A percentile compares a stretch with the other conserved stretches of the same genome.
Conservation (phyloP, 2,113 vertebrate species). For the Trematomus loennbergii region DNA sequence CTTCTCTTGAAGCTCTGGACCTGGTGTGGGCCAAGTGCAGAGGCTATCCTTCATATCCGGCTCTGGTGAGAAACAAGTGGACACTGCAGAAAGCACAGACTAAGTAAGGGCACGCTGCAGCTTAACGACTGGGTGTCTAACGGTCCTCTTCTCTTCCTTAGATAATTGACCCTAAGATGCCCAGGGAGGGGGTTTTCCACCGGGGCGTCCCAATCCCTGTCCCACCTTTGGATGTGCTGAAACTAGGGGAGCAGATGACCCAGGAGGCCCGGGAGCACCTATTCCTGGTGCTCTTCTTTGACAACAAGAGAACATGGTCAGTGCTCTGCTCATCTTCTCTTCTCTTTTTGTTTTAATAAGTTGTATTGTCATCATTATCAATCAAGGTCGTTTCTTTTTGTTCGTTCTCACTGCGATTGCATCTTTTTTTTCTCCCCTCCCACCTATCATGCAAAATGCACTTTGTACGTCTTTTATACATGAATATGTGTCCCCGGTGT, state of each 20-base stretch:
- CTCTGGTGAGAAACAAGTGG: constrained; percentile 87
- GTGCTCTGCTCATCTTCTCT: constrained; percentile 51
- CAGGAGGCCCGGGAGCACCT: constrained; percentile 98
- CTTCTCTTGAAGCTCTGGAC: constrained; percentile 94
- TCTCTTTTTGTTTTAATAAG: not conserved
- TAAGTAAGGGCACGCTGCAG: not conserved
- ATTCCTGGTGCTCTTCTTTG: constrained; percentile 98
- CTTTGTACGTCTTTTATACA: no score
- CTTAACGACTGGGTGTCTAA: not conserved
- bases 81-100: not conserved
- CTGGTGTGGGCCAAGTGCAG: constrained; percentile 99
- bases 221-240: constrained; percentile 96
- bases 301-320: constrained; percentile 99
- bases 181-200: constrained; percentile 97
- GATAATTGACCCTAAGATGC: constrained; percentile 99
- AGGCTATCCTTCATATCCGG: constrained; percentile 98
- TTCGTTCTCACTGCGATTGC: not conserved
- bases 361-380: not conserved
- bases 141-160: constrained; percentile 59
- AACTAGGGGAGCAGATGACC: constrained; percentile 99
- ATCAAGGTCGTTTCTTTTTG: not conserved
- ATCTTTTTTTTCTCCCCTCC: not conserved
- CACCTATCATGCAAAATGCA: no score
- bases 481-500: no score
- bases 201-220: constrained; percentile 97